Evolutionary conservation across 2,888 invertebrate species (phyloP), one percentile per base, ranked within the genome.

Genomic region (Agonopterix heracliana): DNA sequence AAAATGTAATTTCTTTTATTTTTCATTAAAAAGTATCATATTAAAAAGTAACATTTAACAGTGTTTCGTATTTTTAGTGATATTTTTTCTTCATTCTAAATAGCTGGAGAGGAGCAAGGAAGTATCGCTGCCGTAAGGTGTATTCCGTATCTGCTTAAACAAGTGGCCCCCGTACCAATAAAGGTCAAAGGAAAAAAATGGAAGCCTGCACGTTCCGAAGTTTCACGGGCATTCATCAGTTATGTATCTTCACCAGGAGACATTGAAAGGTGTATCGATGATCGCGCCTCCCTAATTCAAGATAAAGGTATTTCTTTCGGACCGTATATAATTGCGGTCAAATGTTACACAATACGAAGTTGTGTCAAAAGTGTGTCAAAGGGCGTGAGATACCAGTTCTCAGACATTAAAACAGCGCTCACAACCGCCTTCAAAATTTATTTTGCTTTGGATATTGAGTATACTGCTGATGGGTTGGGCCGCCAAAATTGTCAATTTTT

Each of bases 91-190:
- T 42, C 13, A n/a, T 11, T 34, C 12, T 42, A 8, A 35, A 46
- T 14, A 47, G 42, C 9, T 42, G 47, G 47, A 11, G 47, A 47
- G 35, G 47, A 47, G 42, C 47, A 47, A 42, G 42, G 35, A 42
- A 47, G 42, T 47, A 7, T 47, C 9, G 47, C 47, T 41, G 47
- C 47, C 2, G 9, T 47, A 26, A 34, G 26, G 41, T 26, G 41
- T 34, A 43, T 43, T 43, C 43, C 43, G 26, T 45, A 45, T 26
- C 35, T 35, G 45, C n/a, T 45, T 12, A 34, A 45, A 45, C 45
- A 45, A 45, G 34, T 34, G 34, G 7, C 45, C 35, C 45, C 45
- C 12, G 9, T 45, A 45, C 3, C 45, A n/a, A 45, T 5, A 26
- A 45, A 45, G 35, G 9, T 34, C 4, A 45, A 45, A 13, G 35